These are phyloP conservation scores for Tamias sibiricus DNA, from an alignment of 2,113 vertebrate genomes.

Conservation along the genomic window DNA sequence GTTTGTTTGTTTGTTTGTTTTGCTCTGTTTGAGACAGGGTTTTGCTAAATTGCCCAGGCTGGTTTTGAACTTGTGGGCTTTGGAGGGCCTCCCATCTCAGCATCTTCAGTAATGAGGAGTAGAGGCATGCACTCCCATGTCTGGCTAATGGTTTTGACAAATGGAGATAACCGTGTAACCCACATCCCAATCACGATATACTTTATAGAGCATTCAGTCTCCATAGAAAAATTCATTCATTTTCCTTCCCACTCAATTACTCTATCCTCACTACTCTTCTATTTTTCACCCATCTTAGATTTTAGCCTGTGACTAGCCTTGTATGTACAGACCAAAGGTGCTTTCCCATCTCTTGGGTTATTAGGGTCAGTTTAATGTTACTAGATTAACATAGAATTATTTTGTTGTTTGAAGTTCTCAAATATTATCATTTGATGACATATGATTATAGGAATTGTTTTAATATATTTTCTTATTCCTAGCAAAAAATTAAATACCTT, in stretches of 20 bases:
- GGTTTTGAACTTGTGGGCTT: not conserved
- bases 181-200: not conserved
- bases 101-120: not conserved
- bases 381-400: slow-evolving; percentile 47
- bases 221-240: slow-evolving; percentile 13
- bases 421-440: slow-evolving; percentile 9
- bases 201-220: not conserved
- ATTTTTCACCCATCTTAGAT: not conserved
- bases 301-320: not conserved
- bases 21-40: not conserved
- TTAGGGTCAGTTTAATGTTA: slow-evolving; percentile 34
- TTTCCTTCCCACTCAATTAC: not conserved
- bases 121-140: not conserved
- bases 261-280: not conserved
- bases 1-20: no score
- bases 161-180: not conserved
- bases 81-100: not conserved
- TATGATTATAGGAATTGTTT: not conserved
- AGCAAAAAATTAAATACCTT: slow-evolving; percentile 47
- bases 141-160: slow-evolving; percentile 32
- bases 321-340: not conserved
- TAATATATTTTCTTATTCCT: slow-evolving; percentile 41
- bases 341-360: not conserved
- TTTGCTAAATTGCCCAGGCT: not conserved
- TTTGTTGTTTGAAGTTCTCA: slow-evolving; percentile 55